Base-by-base conservation (phyloP, 2,797 vertebrate species). In the Schizopygopsis malacanthus region DNA sequence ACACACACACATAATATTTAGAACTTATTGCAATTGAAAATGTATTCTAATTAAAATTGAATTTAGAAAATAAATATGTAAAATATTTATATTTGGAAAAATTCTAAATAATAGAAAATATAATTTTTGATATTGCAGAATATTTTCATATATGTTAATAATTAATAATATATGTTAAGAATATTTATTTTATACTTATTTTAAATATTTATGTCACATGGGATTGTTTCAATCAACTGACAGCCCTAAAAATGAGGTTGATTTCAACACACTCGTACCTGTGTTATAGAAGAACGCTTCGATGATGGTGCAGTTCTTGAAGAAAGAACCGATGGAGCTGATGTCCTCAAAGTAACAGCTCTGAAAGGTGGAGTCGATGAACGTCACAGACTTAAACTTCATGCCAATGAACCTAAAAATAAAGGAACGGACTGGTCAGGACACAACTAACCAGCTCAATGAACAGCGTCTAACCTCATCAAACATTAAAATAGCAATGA, bases 371-470 rank as follows among this genome's bases (percentile, higher is more conserved):
- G 97, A 97, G 91, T 99, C 96, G 88, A 98, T 95, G 90, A 99
- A 99, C 37, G 95, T 98, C 90, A 99, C 97, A 0, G 97, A 96
- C 91, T 95, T 98, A 90, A 99, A 96, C 92, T 98, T 99, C 97
- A 99, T 98, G 77, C 92, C 95, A 85, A 96, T 88, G 88, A 99
- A 99, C 90, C 98, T 99, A 33, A 94, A 89, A 33, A 92, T 77
- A 59, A 52, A 80, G 11, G 2, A 65, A 80, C 54, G 11, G 45
- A 54, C 25, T 9, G 50, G 11, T 72, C 33, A 41, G 65, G 3
- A 18, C 79, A 70, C 12, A 15, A 7, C 1, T 20, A 45, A 50
- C 22, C n/a, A 18, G 45, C 15, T 47, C 1, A 15, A 11, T 20
- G 33, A 70, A 39, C 61, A 65, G 61, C 5, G 25, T 18, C 15